Evolutionary conservation across 2,797 vertebrate genomes (phyloP), one percentile per base, ranked within the genome.

Genomic region (Intellagama lesueurii): DNA sequence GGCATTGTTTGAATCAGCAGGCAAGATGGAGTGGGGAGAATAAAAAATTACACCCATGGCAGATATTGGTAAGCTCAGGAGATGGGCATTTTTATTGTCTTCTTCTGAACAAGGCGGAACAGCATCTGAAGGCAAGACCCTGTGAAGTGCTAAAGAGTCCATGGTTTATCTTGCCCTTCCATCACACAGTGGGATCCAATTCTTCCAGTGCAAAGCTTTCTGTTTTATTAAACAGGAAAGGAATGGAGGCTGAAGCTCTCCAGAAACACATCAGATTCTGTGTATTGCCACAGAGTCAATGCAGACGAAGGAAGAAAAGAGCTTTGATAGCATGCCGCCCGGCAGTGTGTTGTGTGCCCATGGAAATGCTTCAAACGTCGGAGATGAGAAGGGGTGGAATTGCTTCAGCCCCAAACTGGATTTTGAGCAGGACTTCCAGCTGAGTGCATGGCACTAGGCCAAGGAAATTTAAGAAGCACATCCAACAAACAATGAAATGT

Each of bases 401-500:
- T 87, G 85, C 70, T 94, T 92, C 90, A 91, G n/a, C 68, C 86
- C 35, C 82, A 88, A 91, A 81, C 47, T 93, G 78, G 88, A 88
- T 68, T 89, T 88, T 88, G 88, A 95, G 81, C 9, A 2, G 92
- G 91, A 92, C 85, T 79, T 32, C 60, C 44, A 47, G 92, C 49
- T 85, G 91, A 94, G 79, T 72, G 7, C 32, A 9, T 87, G 93
- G 94, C 94, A 91, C 35, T 32, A 66, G 92, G 94, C 95, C 94
- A 94, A 88, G 86, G 6, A 92, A 94, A 94, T 92, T 93, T 93
- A 94, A 93, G 89, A 93, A 94, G 92, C 78, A 92, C 92, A 95
- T 95, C 94, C 94, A 93, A 92, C 90, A 94, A 94, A 96, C 95
- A 96, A 94, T 96, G 95, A 96, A 95, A 96, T 24, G 87, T 92